These are phyloP conservation scores for Mobula hypostoma DNA, from an alignment of 2,113 vertebrate genomes.

Conservation along the genomic window DNA sequence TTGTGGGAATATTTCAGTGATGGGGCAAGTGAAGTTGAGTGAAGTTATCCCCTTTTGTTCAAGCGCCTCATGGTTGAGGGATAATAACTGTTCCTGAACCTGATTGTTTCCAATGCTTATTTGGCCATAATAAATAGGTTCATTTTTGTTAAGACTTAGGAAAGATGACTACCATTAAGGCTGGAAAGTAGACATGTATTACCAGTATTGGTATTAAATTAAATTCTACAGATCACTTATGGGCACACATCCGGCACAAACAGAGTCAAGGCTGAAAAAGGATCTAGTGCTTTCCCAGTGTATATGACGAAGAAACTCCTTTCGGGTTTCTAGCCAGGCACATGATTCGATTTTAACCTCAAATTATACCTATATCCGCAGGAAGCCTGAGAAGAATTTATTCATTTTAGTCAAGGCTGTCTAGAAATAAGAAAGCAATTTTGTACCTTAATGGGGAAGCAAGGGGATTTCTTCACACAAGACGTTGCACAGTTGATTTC, in stretches of 20 bases:
- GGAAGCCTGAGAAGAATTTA: too few relatives aligned
- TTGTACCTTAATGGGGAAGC: conserved; percentile 76
- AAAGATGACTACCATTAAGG: neutral
- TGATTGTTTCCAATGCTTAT: neutral
- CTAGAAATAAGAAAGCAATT: neutral
- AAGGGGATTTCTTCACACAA: conserved; percentile 66
- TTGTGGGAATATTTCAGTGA: too few relatives aligned
- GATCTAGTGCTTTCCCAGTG: too few relatives aligned
- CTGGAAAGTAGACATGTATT: neutral
- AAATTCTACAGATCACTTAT: neutral
- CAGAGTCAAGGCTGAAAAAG: neutral
- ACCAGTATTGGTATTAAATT: neutral
- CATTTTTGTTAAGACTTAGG: neutral
- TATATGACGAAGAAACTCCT: too few relatives aligned
- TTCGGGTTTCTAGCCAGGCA: too few relatives aligned
- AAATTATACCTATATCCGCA: too few relatives aligned
- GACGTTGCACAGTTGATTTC: conserved; percentile 61
- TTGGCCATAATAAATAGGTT: neutral
- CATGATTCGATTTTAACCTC: too few relatives aligned
- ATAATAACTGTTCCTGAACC: too few relatives aligned
- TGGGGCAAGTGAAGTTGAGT: too few relatives aligned
- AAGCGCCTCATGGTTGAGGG: too few relatives aligned
- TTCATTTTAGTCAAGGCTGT: neutral
- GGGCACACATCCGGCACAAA: neutral
- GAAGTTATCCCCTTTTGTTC: too few relatives aligned